Conservation (phyloP, 2,888 invertebrate species). For the Aproaerema taeniolella region DNA sequence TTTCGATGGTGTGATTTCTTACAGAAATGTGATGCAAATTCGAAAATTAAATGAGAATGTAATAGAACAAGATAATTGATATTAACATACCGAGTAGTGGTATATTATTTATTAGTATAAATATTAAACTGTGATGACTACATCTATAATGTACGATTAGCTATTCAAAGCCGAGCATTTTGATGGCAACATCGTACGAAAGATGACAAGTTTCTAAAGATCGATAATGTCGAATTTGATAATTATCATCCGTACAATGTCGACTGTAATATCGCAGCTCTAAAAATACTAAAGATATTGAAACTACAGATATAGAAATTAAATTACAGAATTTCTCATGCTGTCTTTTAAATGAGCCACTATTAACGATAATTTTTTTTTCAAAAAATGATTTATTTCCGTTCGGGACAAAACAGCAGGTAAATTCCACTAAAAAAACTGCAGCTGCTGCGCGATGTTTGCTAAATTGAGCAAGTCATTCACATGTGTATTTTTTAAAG, state of each 20-base stretch:
- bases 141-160: constrained; percentile 30
- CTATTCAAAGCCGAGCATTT: constrained; percentile 34
- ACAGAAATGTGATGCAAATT: constrained; percentile 45
- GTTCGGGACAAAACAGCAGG: no score
- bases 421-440: no score
- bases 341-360: no score
- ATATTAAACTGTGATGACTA: constrained; percentile 19
- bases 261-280: constrained; percentile 32
- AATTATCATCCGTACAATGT: constrained; percentile 29
- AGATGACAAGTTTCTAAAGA: constrained; percentile 2
- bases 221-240: background rate
- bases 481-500: no score
- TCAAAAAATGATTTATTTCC: no score
- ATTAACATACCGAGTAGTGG: constrained; percentile 10
- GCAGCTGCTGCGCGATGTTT: no score
- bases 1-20: constrained; percentile 74
- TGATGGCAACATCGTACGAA: constrained; percentile 30
- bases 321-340: no score
- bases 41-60: constrained; percentile 25
- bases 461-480: no score
- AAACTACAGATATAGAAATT: no score
- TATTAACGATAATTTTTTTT: no score
- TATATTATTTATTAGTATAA: constrained; percentile 22
- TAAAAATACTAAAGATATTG: constrained; percentile 24
- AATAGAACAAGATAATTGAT: constrained; percentile 20